Evolutionary conservation across 2,888 invertebrate species (phyloP), one percentile per base, ranked within the genome.

Genomic region (Abrostola triplasia): DNA sequence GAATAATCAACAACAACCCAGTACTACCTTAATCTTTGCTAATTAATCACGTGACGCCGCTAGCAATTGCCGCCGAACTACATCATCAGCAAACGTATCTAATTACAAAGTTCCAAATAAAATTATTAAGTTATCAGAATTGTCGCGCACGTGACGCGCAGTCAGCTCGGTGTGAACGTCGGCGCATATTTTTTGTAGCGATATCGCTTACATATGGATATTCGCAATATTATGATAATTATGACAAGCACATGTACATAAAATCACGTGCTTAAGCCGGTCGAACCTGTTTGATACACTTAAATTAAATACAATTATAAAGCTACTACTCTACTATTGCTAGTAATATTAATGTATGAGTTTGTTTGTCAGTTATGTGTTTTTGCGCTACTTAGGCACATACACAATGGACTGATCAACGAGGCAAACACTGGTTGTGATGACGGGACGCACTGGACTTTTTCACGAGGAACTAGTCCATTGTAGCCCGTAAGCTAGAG

Each of bases 221-320:
- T 56, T 59, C 35, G 53, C 54, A 59, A 54, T 60, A 60, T 59
- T 71, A 66, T 66, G 60, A 62, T 78, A 71, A 60, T 74, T 12
- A 35, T 56, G 12, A 12, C 13, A 37, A 61, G 68, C 76, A 68
- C 68, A 76, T 68, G 65, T 64, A 64, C 7, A 48, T 36, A 10
- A n/a, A 10, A 0, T 61, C 76, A 75, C 78, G 76, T 77, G 76
- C 60, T 49, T 11, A 50, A 6, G 48, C 53, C 41, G 5, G 62
- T 6, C 48, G 0, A 49, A 52, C 67, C 42, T n/a, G 70, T 59
- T 61, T 36, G 4, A 36, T 35, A 13, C 7, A 63, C 37, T 13
- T 56, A 0, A 13, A 35, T 12, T 5, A n/a, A 36, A 12, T 5
- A 59, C 54, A 61, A 9, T 38, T 49, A 51, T 35, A 24, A 24